Evolutionary conservation across 64 coral and sea anemone species (phyloP), one percentile per base, ranked within the genome.

Genomic region (Actinia tenebrosa): DNA sequence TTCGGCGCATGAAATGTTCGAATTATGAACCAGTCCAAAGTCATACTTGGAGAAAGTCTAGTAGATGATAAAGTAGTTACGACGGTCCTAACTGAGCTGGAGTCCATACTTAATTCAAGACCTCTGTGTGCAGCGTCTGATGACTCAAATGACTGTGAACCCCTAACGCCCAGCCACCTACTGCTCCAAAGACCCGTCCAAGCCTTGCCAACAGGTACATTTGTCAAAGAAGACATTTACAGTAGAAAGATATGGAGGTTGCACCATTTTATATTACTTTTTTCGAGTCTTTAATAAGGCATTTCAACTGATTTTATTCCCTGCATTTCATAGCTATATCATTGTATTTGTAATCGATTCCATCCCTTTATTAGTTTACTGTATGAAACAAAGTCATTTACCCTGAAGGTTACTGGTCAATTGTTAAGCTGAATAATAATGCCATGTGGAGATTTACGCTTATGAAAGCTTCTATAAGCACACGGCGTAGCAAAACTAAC

Each of bases 101-200:
- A 91, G 42, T 61, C 68, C 0, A 85, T 87, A 42, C 68, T 91
- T 37, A 91, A 86, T 44, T 91, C 89, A 6, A 91, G 84, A 75
- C 84, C 89, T 11, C 58, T 91, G 20, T 86, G 84, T 86, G 71
- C 89, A 62, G 83, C 77, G 4, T 91, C 89, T 78, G 89, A 91
- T 86, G 84, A 86, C 23, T 83, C 89, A 22, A 86, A 80, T 60
- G 89, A 75, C 55, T 87, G 16, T 50, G 63, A 72, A 54, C 85
- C 85, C 7, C 30, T 87, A 11, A 87, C 85, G 0, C 64, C 85
- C 15, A 87, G 47, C 61, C 85, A 87, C 64, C 64, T 87, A 44
- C 37, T 87, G 45, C 44, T 87, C 22, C 44, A 87, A 53, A 87
- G 64, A 45, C 20, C 63, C n/a, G 44, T 87, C 42, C 85, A 87